phyloP scores from a whole-genome alignment of 1,140 invertebrate genomes.

The Phymorhynchus buccinoides region DNA sequence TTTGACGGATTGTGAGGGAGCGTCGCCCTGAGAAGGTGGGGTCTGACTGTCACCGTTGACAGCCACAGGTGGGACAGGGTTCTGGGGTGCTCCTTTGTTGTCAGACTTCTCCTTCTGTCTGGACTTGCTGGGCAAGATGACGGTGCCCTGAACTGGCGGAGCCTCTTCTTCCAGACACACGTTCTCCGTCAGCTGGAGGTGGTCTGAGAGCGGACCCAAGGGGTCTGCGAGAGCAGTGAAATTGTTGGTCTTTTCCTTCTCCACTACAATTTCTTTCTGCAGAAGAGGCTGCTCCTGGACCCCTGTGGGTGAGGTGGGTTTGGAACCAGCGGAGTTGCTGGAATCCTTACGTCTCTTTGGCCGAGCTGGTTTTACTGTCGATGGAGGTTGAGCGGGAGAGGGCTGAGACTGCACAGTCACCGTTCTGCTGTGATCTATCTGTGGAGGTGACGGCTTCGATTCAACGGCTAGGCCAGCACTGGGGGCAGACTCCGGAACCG shows the following conservation, averaged over 20 bases:
- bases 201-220: not conserved
- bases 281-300: not conserved
- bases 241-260: not conserved
- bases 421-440: not conserved
- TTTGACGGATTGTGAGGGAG: not conserved
- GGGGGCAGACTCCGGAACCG: not conserved
- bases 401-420: conserved; percentile 17
- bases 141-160: not conserved
- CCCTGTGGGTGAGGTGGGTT: conserved; percentile 5
- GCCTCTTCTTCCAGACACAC: not conserved
- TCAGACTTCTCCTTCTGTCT: not conserved
- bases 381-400: not conserved
- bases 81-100: not conserved
- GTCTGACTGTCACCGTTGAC: conserved; percentile 9
- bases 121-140: not conserved
- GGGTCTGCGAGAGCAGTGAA: not conserved
- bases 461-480: not conserved
- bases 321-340: not conserved
- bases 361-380: not conserved
- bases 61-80: not conserved
- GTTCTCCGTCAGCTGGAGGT: not conserved
- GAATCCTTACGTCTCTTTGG: conserved; percentile 21
- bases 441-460: not conserved
- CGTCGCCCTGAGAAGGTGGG: conserved; percentile 29
- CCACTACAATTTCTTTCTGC: not conserved